These are phyloP conservation scores for Gonocerus acuteangulatus DNA, from an alignment of 2,888 invertebrate genomes.

Conservation along the genomic window DNA sequence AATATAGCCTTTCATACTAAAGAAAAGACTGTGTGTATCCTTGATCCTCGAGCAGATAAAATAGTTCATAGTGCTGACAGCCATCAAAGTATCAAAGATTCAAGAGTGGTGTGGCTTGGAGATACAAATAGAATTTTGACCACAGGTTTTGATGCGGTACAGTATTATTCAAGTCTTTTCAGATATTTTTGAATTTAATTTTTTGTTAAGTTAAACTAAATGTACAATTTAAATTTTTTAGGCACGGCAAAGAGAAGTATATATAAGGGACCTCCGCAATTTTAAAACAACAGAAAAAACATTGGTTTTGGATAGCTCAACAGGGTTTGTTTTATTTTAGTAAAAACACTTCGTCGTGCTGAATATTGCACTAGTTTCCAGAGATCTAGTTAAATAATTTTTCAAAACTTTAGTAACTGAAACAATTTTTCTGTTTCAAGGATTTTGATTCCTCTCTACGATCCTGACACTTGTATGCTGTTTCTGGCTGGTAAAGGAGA, in stretches of 20 bases:
- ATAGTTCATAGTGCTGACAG: constrained; percentile 50
- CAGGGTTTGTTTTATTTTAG: constrained; percentile 60
- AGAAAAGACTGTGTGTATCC: constrained; percentile 78
- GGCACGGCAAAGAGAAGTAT: constrained; percentile 78
- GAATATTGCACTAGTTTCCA: too few species aligned
- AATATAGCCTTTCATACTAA: constrained; percentile 80
- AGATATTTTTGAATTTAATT: not conserved
- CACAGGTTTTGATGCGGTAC: constrained; percentile 78
- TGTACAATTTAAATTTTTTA: constrained; percentile 36
- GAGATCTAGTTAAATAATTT: too few species aligned
- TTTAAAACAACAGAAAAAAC: constrained; percentile 69
- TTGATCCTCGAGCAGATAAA: constrained; percentile 65
- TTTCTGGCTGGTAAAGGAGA: constrained; percentile 93
- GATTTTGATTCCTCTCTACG: constrained; percentile 85
- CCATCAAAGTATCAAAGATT: constrained; percentile 87
- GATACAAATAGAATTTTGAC: constrained; percentile 74
- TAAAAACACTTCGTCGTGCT: too few species aligned
- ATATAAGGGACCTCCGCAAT: constrained; percentile 78
- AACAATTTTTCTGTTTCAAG: constrained; percentile 44
- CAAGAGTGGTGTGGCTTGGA: constrained; percentile 83
- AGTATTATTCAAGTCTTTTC: constrained; percentile 7
- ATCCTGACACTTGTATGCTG: constrained; percentile 89
- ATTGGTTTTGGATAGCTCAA: constrained; percentile 74
- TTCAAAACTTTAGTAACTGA: too few species aligned
- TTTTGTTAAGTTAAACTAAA: not conserved